Evolutionary conservation across 2,113 vertebrate species (phyloP).

Genomic region (Ramphastos sulfuratus): DNA sequence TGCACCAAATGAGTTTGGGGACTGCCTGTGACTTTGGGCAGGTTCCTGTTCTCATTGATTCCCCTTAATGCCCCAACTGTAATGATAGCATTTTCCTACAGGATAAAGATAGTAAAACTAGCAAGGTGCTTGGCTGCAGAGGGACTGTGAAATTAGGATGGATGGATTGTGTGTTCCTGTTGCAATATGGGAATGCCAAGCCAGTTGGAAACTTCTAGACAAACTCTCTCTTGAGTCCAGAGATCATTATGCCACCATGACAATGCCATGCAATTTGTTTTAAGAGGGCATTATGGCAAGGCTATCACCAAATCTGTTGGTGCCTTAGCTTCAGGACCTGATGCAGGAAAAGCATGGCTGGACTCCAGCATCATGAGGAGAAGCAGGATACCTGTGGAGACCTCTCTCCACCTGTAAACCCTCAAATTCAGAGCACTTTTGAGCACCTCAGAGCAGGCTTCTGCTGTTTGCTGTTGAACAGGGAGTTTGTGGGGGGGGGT

Average conservation of each 20-base stretch:
- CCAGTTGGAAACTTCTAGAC: neutral
- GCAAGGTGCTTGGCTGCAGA: neutral
- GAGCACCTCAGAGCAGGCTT: neutral
- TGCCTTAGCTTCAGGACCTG: conserved; percentile 57
- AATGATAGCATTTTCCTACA: neutral
- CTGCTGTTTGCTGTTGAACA: neutral
- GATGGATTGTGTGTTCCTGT: neutral
- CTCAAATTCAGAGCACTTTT: neutral
- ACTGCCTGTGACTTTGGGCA: neutral
- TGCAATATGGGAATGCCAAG: neutral
- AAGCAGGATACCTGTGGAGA: conserved; percentile 9
- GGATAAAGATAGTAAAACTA: neutral
- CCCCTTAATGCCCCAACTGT: too few relatives aligned
- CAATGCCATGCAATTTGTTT: conserved; percentile 51
- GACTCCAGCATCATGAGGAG: conserved; percentile 33
- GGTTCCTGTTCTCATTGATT: neutral
- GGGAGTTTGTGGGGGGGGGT: neutral
- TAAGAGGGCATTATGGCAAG: conserved; percentile 50
- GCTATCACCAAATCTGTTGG: conserved; percentile 56
- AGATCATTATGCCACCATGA: conserved; percentile 37
- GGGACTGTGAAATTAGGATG: neutral
- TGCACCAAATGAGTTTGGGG: neutral
- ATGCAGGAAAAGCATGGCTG: conserved; percentile 56
- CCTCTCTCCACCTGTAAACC: conserved; percentile 25
- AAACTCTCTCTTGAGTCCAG: neutral